Evolutionary conservation across 2,113 vertebrate genomes (phyloP).

Genomic region (Ceyx melanurus): DNA sequence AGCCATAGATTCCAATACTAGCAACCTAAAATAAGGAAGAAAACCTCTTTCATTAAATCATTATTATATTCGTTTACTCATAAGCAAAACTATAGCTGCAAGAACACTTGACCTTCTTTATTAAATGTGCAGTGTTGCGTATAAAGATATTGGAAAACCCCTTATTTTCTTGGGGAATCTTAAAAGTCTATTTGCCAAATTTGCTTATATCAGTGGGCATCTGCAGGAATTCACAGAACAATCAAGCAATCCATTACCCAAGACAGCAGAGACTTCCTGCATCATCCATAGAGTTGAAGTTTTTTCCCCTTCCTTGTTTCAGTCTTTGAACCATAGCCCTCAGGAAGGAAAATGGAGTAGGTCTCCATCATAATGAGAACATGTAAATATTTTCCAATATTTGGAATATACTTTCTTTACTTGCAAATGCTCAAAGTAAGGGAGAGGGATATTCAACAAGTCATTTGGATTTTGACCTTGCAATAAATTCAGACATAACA

Average conservation of each 20-base stretch:
- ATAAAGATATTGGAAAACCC: not conserved
- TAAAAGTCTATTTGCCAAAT: not conserved
- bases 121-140: not conserved
- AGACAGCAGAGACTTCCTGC: not conserved
- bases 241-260: not conserved
- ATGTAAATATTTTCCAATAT: not conserved
- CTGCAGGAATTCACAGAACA: not conserved
- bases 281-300: not conserved
- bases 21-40: slow-evolving; percentile 81
- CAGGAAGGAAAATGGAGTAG: not conserved
- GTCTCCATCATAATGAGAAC: not conserved
- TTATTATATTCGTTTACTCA: not conserved
- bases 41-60: not conserved
- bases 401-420: not conserved
- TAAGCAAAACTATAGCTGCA: not conserved
- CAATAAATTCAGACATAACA: not conserved
- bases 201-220: not conserved
- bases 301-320: not conserved
- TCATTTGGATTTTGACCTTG: not conserved
- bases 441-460: not conserved
- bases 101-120: not conserved
- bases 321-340: not conserved
- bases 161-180: not conserved
- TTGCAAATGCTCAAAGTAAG: not conserved
- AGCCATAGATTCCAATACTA: slow-evolving; percentile 93